Percentiles rank a stretch among this genome's conserved stretches.
Conservation (phyloP, 2,888 invertebrate genomes). For the Phasia obesa region DNA sequence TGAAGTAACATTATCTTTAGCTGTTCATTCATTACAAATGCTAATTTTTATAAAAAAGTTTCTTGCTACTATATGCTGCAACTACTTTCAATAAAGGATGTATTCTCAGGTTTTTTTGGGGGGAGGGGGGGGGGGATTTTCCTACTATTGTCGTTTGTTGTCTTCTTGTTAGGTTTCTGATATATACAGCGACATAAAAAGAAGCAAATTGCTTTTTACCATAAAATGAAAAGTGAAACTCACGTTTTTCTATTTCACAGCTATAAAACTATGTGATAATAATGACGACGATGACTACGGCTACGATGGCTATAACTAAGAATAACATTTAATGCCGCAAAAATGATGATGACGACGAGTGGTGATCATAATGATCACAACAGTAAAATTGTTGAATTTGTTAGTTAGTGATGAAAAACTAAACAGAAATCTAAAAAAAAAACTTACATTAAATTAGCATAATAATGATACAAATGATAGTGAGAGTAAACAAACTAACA, state of each 20-base stretch:
- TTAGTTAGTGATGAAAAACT: slow-evolving; percentile 64
- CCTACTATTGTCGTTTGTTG: slow-evolving; percentile 54
- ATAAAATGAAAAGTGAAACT: slow-evolving; percentile 71
- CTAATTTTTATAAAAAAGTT: slow-evolving; percentile 48
- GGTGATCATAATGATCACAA: slow-evolving; percentile 21
- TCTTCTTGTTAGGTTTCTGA: slow-evolving; percentile 63
- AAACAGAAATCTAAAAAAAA: slow-evolving; percentile 37
- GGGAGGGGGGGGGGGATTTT: neutral
- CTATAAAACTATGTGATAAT: slow-evolving; percentile 56
- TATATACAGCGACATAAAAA: slow-evolving; percentile 61
- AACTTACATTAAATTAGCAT: slow-evolving; percentile 69
- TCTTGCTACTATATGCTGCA: slow-evolving; percentile 38
- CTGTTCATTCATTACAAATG: slow-evolving; percentile 70
- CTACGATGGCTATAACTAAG: neutral
- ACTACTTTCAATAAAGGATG: slow-evolving; percentile 70
- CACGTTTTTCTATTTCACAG: slow-evolving; percentile 71
- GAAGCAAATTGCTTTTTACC: slow-evolving; percentile 71
- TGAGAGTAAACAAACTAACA: slow-evolving; percentile 64
- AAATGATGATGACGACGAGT: slow-evolving; percentile 19
- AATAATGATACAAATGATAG: slow-evolving; percentile 71
- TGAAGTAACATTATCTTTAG: slow-evolving; percentile 63
- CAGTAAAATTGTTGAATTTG: slow-evolving; percentile 25
- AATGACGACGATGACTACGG: slow-evolving; percentile 24
- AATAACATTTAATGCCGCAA: slow-evolving; percentile 9
- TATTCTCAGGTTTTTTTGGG: slow-evolving; percentile 54